A percentile compares a stretch with the other conserved stretches of the same genome.
Evolutionary conservation across 2,888 invertebrate species (phyloP).

Genomic region (Rhamnusium bicolor): DNA sequence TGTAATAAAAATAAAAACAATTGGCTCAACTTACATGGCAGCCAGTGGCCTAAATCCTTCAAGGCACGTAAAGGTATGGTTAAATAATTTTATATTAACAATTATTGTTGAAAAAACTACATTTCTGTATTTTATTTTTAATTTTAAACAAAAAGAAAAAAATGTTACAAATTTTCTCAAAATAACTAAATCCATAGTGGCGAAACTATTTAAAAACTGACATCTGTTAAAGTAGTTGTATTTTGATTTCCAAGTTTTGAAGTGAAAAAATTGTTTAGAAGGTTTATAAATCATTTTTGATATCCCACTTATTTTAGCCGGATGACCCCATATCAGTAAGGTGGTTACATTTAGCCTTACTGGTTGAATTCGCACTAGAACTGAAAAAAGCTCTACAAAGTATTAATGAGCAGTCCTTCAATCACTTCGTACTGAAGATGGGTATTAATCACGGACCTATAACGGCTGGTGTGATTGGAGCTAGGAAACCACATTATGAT

Average conservation of each 20-base stretch:
- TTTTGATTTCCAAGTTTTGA: too few relatives aligned
- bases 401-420: slow-evolving; percentile 96
- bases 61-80: slow-evolving; percentile 75
- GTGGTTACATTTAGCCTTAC: slow-evolving; percentile 88
- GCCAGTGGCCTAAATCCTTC: slow-evolving; percentile 92
- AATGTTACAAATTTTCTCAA: too few relatives aligned
- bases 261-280: too few relatives aligned
- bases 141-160: too few relatives aligned
- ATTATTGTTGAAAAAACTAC: too few relatives aligned
- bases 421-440: slow-evolving; percentile 94
- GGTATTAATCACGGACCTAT: slow-evolving; percentile 97
- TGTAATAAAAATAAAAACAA: slow-evolving; percentile 95
- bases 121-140: too few relatives aligned
- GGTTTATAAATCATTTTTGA: too few relatives aligned
- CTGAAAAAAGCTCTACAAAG: slow-evolving; percentile 91
- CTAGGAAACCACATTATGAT: slow-evolving; percentile 95
- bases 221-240: too few relatives aligned
- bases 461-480: slow-evolving; percentile 96
- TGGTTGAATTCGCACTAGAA: slow-evolving; percentile 93
- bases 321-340: slow-evolving; percentile 82
- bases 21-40: slow-evolving; percentile 96
- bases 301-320: slow-evolving; percentile 71
- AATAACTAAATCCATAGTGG: too few relatives aligned
- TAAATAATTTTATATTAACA: too few relatives aligned
- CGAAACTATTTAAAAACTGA: too few relatives aligned